Evolutionary conservation across 2,113 vertebrate species (phyloP), one percentile per base, ranked within the genome.

Genomic region (Paradisaea rubra): DNA sequence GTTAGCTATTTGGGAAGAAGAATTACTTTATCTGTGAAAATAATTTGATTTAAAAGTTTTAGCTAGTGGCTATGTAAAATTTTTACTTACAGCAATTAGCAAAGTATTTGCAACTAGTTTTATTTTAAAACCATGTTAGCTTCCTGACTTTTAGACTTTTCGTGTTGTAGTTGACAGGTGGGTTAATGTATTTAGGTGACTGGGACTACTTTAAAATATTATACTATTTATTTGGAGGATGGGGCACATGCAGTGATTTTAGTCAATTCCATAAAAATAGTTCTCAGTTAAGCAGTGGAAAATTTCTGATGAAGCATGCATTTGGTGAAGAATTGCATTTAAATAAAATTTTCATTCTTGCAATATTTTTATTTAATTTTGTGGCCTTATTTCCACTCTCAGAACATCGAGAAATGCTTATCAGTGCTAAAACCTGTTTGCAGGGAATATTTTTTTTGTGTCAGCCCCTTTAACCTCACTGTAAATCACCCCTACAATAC

Each of bases 401-500:
- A 70, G 47, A 81, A 78, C 70, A 81, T 44, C 6, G 19, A 82
- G 11, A 63, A 66, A 37, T 39, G 16, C 37, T 82, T 88, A 41
- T 69, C 39, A 50, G 37, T 52, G 41, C 39, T 61, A 37, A 87
- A 89, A 53, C 14, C 52, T 64, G 13, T 66, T 68, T 63, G 15
- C 39, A 74, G 28, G 6, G 30, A 47, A 35, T 56, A 30, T 8
- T 10, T 53, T 68, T 68, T 84, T 84, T 44, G 22, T 81, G 18
- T 63, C 66, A 88, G 31, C 31, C 22, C 22, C 5, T 28, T 57
- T 59, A 24, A 13, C 17, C 45, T 84, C 28, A 20, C 25, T 72
- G 31, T 50, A 86, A 83, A 57, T 90, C 41, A 35, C 47, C 66
- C 27, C 35, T 64, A 6, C 10, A 0, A 0, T 31, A 41, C 0